Percentiles rank a stretch among this genome's conserved stretches.
Evolutionary conservation across 2,888 invertebrate species (phyloP).

Genomic region (Pantelozetes paolii): DNA sequence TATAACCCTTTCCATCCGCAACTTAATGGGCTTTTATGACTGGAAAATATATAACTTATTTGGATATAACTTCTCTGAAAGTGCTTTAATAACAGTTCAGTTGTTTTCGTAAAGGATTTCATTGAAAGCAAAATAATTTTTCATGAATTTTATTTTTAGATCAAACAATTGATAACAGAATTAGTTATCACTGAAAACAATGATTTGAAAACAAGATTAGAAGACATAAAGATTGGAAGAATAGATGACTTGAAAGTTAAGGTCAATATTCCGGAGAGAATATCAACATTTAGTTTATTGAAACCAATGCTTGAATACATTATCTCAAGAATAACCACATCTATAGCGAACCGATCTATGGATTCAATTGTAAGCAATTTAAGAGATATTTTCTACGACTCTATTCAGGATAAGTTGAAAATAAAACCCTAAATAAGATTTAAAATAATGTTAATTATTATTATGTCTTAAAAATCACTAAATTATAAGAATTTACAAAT

Average conservation of each 20-base stretch:
- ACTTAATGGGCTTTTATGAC: background rate
- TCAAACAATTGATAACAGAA: background rate
- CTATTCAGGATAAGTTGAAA: background rate
- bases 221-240: background rate
- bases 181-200: background rate
- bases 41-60: conserved; percentile 8
- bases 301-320: conserved; percentile 1
- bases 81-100: background rate
- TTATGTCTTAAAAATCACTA: background rate
- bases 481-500: background rate
- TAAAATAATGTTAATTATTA: background rate
- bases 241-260: background rate
- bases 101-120: no score
- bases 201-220: background rate
- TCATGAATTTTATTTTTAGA: background rate
- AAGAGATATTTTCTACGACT: background rate
- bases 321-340: background rate
- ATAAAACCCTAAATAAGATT: background rate
- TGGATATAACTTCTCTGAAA: conserved; percentile 5
- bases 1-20: background rate
- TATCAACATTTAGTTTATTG: background rate
- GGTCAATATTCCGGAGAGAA: background rate
- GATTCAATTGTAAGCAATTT: background rate
- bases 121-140: conserved; percentile 1
- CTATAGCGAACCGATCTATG: conserved; percentile 1